These are phyloP conservation scores for Scarus forsteni DNA, from an alignment of 2,797 vertebrate species.

Conservation along the genomic window DNA sequence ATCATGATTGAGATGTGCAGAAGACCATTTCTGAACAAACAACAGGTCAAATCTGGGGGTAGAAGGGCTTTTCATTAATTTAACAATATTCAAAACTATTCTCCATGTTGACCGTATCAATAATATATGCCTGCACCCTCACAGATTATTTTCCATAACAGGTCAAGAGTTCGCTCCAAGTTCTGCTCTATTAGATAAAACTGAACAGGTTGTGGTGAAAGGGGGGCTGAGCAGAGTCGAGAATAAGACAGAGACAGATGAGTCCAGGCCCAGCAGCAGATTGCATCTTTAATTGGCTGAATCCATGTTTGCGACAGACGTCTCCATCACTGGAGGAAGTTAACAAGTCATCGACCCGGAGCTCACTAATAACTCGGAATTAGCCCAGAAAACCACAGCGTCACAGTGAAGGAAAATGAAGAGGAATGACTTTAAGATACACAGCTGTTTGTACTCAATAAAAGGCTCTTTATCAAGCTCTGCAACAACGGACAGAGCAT, in stretches of 20 bases:
- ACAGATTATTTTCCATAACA: not conserved
- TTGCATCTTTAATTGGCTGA: slow-evolving; percentile 76
- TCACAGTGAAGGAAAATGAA: slow-evolving; percentile 12
- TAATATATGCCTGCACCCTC: too few species aligned
- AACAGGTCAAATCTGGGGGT: too few species aligned
- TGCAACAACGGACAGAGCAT: not conserved
- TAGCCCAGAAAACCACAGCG: slow-evolving; percentile 48
- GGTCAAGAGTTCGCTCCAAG: too few species aligned
- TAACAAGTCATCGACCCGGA: slow-evolving; percentile 69
- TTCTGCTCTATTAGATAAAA: not conserved
- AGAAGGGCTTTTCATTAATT: too few species aligned
- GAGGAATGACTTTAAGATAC: slow-evolving; percentile 22
- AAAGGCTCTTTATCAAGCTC: slow-evolving; percentile 1
- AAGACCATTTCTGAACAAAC: too few species aligned
- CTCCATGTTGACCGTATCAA: too few species aligned
- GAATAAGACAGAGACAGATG: slow-evolving; percentile 66
- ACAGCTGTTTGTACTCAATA: slow-evolving; percentile 7
- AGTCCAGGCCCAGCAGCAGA: slow-evolving; percentile 64
- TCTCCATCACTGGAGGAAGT: slow-evolving; percentile 69
- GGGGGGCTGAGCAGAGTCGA: slow-evolving; percentile 19
- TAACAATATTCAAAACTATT: too few species aligned
- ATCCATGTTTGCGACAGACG: slow-evolving; percentile 65
- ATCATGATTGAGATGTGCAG: too few species aligned
- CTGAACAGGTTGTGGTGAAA: slow-evolving; percentile 27
- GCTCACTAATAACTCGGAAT: slow-evolving; percentile 68